These are phyloP conservation scores for Cryptoblepharus egeriae DNA, from an alignment of 2,797 vertebrate genomes.

Conservation along the genomic window DNA sequence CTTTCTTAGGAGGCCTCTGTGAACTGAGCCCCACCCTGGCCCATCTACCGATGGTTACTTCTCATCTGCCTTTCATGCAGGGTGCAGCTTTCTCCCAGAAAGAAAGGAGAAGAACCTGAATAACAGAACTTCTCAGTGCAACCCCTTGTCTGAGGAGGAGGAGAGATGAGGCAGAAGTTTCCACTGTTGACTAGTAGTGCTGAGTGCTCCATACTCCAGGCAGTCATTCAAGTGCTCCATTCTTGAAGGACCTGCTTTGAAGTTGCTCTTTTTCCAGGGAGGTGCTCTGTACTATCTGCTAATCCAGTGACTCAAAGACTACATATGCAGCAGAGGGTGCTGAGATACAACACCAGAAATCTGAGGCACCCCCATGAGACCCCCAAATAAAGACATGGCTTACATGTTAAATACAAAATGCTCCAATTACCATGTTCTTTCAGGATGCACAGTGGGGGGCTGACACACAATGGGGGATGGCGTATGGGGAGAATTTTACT, in stretches of 20 bases:
- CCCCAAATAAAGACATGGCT: no score
- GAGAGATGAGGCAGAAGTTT: neutral
- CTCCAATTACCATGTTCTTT: neutral
- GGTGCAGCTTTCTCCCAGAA: neutral
- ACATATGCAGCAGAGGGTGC: neutral
- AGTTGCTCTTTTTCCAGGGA: neutral
- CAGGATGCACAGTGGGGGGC: no score
- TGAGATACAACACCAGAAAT: no score
- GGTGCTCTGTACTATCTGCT: neutral
- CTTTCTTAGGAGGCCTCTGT: constrained; percentile 18
- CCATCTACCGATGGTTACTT: constrained; percentile 23
- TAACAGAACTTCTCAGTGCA: neutral
- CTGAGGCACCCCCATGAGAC: no score
- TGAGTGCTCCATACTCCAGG: neutral
- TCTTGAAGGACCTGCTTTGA: neutral
- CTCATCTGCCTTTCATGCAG: neutral
- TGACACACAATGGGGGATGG: no score
- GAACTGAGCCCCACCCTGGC: neutral
- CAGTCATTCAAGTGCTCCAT: no score
- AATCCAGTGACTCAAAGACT: no score
- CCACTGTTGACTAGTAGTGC: neutral
- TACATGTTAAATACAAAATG: neutral
- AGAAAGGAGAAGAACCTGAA: constrained; percentile 29
- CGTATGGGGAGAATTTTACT: no score
- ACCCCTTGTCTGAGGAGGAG: neutral